Evolutionary conservation across 2,888 invertebrate species (phyloP).

Genomic region (Aspidiotus destructor): DNA sequence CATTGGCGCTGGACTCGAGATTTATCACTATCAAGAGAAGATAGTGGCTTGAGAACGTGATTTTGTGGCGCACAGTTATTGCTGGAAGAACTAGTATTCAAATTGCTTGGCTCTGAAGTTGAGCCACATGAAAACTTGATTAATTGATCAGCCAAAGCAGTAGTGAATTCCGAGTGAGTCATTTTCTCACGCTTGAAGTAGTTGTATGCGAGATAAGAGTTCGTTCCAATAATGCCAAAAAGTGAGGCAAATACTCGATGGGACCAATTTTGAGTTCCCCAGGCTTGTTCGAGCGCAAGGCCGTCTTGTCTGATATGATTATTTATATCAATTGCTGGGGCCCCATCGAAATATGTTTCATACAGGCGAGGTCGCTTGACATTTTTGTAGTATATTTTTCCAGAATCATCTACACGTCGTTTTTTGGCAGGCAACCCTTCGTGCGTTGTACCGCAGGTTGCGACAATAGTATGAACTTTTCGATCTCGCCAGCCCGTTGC

Average conservation of each 20-base stretch:
- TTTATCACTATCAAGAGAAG: too few species aligned
- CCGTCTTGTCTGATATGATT: not conserved
- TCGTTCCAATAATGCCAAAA: not conserved
- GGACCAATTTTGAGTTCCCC: not conserved
- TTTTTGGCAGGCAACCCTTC: not conserved
- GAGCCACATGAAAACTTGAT: too few species aligned
- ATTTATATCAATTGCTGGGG: constrained; percentile 2
- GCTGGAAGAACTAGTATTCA: too few species aligned
- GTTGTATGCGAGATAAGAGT: not conserved
- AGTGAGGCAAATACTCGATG: not conserved
- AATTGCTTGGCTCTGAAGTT: too few species aligned
- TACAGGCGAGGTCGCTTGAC: not conserved
- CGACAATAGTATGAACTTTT: constrained; percentile 1
- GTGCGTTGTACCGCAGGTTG: constrained; percentile 1
- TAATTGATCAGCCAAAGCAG: not conserved
- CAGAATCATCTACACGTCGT: not conserved
- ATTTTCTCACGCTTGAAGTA: not conserved
- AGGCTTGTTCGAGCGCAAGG: not conserved
- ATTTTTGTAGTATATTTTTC: not conserved
- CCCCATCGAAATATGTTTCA: constrained; percentile 8
- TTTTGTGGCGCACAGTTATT: too few species aligned
- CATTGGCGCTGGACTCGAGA: too few species aligned
- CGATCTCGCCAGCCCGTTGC: constrained; percentile 5
- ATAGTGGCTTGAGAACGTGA: too few species aligned
- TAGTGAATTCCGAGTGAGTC: not conserved